phyloP scores from a whole-genome alignment of 1,140 invertebrate species.

The Microplitis mediator region DNA sequence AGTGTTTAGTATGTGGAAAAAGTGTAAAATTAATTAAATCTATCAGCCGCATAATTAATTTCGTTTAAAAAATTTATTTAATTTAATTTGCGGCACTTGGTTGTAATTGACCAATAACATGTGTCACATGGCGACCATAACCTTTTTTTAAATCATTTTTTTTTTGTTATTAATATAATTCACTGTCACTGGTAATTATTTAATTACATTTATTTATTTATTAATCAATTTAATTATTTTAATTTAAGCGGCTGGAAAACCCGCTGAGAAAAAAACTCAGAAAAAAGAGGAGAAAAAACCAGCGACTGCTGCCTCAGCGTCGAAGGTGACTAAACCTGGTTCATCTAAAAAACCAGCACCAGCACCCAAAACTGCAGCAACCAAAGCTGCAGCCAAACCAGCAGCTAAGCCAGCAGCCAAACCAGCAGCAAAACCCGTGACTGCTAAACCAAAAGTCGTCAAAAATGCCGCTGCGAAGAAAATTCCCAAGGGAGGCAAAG shows the following conservation, averaged over 20 bases:
- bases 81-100: too few species aligned
- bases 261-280: conserved; percentile 71
- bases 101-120: too few species aligned
- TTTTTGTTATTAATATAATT: too few species aligned
- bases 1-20: too few species aligned
- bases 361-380: conserved; percentile 52
- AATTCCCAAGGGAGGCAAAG: conserved; percentile 60
- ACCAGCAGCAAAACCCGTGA: conserved; percentile 54
- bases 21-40: too few species aligned
- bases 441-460: conserved; percentile 68
- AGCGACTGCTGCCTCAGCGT: conserved; percentile 45
- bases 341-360: conserved; percentile 44
- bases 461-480: conserved; percentile 63
- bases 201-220: too few species aligned
- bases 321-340: conserved; percentile 38
- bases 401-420: conserved; percentile 64
- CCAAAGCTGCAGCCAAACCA: conserved; percentile 57
- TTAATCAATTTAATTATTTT: too few species aligned
- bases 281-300: conserved; percentile 62
- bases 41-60: too few species aligned
- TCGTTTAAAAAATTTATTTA: too few species aligned
- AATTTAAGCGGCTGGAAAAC: conserved; percentile 55
- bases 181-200: too few species aligned
- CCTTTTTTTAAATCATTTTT: too few species aligned
- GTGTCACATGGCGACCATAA: too few species aligned